Conservation (phyloP, 2,888 invertebrate species). For the Oligia strigilis region DNA sequence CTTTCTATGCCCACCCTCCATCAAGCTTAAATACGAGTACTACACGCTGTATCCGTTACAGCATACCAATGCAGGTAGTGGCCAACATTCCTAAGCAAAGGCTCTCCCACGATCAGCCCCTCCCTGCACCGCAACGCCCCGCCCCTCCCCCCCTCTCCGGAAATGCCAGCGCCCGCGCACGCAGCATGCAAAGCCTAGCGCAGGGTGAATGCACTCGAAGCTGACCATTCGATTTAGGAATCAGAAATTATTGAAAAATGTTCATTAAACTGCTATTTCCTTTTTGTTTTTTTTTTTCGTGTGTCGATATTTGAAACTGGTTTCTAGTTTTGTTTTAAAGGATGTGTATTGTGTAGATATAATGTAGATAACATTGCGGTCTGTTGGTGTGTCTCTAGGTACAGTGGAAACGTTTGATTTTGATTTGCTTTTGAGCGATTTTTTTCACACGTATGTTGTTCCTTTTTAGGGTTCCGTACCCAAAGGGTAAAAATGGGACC, state of each 20-base stretch:
- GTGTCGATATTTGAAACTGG: constrained; percentile 15
- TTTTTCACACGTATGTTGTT: neutral
- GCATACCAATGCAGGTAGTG: constrained; percentile 73
- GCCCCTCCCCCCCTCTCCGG: constrained; percentile 73
- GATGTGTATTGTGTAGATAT: constrained; percentile 4
- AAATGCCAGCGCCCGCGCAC: constrained; percentile 84
- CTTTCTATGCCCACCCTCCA: constrained; percentile 46
- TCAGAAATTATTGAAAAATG: constrained; percentile 70
- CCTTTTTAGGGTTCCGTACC: neutral
- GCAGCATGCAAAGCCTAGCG: constrained; percentile 81
- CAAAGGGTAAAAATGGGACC: too few species aligned
- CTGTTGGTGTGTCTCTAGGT: neutral
- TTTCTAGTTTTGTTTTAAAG: constrained; percentile 26
- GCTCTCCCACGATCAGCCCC: constrained; percentile 76
- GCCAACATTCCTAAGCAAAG: constrained; percentile 78
- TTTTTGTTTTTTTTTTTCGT: neutral
- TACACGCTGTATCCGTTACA: constrained; percentile 70
- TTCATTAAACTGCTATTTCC: neutral
- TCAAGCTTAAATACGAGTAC: constrained; percentile 21
- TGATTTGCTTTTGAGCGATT: neutral
- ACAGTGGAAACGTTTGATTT: neutral
- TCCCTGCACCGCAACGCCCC: constrained; percentile 68
- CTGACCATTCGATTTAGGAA: constrained; percentile 68
- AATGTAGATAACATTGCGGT: constrained; percentile 1
- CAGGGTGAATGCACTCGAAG: constrained; percentile 77